Base-by-base conservation (phyloP, 2,888 invertebrate species). In the Rhogogaster chlorosoma region DNA sequence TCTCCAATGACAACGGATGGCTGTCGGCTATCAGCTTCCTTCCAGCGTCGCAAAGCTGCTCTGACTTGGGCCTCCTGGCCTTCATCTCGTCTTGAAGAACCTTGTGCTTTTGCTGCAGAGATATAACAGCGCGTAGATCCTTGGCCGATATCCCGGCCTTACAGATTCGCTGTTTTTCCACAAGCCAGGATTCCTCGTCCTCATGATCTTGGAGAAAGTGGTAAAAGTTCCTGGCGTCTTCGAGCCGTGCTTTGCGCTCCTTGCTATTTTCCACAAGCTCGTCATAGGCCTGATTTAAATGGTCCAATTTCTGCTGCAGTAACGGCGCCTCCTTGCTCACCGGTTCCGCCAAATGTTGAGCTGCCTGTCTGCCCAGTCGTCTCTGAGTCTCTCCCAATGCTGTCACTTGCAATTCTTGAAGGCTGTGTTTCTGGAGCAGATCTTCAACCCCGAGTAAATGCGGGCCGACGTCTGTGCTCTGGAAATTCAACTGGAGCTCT, bases 141-240 rank as follows among this genome's bases (percentile, higher is more conserved):
- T 99, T 99, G 0, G 99, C 98, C 0, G 97, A 96, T 38, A 99
- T 97, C n/a, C 97, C 98, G 0, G 98, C 97, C 91, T 97, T 97
- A 92, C 99, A 99, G 86, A 99, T 97, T 6, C 98, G 95, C 92
- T 99, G 98, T 92, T 98, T 99, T 92, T 99, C 99, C 0, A 97
- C 96, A 84, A 99, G 95, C 99, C 99, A 99, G 0, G 98, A 97
- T 94, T 99, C 99, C 93, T 99, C 99, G 90, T 99, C 99, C 90
- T 99, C 99, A 89, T 98, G 97, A 92, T 99, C 99, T 93, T 99
- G 98, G 85, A 99, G 94, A 94, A 99, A 99, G 94, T 99, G 98
- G 94, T 97, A 99, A 90, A 98, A 97, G 91, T 98, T 97, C 86
- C 98, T 95, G 0, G 99, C 98, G 90, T 99, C 98, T 93, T 99